Percentiles rank a stretch among this genome's conserved stretches.
These are phyloP conservation scores for Drosophila atripex DNA, from an alignment of 2,888 invertebrate species.

Conservation along the genomic window DNA sequence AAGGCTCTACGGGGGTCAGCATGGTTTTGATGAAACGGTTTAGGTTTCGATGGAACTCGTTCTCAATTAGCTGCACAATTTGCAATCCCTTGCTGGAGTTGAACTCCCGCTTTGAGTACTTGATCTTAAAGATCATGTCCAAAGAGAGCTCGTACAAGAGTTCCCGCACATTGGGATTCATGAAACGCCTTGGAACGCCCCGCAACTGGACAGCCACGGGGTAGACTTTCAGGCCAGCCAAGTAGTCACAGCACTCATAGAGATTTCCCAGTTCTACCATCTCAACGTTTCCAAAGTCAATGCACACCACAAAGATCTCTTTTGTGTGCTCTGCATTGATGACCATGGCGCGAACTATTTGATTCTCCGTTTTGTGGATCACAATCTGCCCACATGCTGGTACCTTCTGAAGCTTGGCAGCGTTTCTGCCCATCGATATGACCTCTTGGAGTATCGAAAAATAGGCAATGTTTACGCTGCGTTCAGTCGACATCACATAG, in stretches of 20 bases:
- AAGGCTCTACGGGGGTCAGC: slow-evolving; percentile 62
- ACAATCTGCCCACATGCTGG: slow-evolving; percentile 79
- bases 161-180: slow-evolving; percentile 67
- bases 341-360: slow-evolving; percentile 77
- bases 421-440: slow-evolving; percentile 50
- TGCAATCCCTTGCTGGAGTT: slow-evolving; percentile 55
- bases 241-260: slow-evolving; percentile 64
- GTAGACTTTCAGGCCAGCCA: slow-evolving; percentile 66
- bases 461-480: slow-evolving; percentile 65
- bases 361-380: slow-evolving; percentile 64
- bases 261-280: slow-evolving; percentile 65
- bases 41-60: slow-evolving; percentile 57
- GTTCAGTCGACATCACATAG: slow-evolving; percentile 77
- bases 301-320: slow-evolving; percentile 72
- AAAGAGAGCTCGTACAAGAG: slow-evolving; percentile 52
- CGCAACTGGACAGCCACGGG: slow-evolving; percentile 77
- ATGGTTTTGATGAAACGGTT: slow-evolving; percentile 75
- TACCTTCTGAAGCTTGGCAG: slow-evolving; percentile 51
- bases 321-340: slow-evolving; percentile 65
- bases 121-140: slow-evolving; percentile 68
- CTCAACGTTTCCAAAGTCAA: slow-evolving; percentile 82
- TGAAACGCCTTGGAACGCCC: slow-evolving; percentile 70
- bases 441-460: slow-evolving; percentile 63
- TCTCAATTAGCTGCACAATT: slow-evolving; percentile 71
- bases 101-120: slow-evolving; percentile 68